Conservation (phyloP, 2,113 vertebrate species). For the human region DNA sequence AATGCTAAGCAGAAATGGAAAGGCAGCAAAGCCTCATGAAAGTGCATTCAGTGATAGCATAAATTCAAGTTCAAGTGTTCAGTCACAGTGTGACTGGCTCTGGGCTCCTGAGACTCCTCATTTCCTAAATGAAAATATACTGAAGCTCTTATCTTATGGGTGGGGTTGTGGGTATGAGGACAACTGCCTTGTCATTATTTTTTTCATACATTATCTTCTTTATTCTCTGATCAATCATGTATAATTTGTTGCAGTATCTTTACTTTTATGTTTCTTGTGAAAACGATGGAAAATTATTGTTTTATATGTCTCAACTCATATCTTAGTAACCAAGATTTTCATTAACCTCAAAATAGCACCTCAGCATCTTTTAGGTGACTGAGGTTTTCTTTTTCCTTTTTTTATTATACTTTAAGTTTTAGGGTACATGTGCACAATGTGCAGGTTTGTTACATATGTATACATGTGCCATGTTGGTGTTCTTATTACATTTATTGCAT, state of each 20-base stretch:
- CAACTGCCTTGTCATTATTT: not conserved
- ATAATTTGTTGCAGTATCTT: not conserved
- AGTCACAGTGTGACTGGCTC: not conserved
- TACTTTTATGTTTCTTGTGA: not conserved
- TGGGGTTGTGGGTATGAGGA: not conserved
- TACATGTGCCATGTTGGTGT: too few species aligned
- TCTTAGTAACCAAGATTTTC: not conserved
- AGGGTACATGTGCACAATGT: too few species aligned
- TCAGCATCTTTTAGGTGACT: not conserved
- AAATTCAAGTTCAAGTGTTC: not conserved
- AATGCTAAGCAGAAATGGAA: not conserved
- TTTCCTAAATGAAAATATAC: not conserved
- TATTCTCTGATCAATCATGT: not conserved
- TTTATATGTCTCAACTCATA: not conserved
- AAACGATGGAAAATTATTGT: not conserved
- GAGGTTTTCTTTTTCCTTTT: not conserved
- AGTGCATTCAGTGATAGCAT: accelerated
- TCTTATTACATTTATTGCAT: not conserved
- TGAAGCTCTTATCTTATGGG: not conserved
- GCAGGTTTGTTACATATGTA: too few species aligned
- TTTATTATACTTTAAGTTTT: too few species aligned
- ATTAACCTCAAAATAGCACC: not conserved
- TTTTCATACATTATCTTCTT: not conserved
- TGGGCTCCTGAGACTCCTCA: not conserved
- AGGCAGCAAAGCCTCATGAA: not conserved